Conservation (phyloP, 2,113 vertebrate species). For the Gasterosteus nipponicus region DNA sequence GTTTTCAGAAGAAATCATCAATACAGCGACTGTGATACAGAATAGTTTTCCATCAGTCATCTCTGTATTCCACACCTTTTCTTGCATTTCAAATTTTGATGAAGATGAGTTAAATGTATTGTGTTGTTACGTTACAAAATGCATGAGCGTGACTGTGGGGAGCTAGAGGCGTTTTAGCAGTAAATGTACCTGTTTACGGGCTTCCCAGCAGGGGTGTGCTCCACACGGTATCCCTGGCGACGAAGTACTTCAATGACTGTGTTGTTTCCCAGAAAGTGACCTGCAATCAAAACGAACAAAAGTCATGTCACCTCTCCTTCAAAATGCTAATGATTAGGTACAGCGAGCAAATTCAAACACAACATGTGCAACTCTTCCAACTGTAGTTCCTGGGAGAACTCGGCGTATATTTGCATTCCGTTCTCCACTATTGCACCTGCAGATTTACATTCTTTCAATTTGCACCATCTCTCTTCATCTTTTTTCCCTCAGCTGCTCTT, state of each 20-base stretch:
- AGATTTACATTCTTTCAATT: neutral
- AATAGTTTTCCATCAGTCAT: conserved; percentile 21
- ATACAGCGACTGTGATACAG: conserved; percentile 49
- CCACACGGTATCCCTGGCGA: conserved; percentile 87
- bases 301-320: neutral
- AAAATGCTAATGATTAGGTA: conserved; percentile 9
- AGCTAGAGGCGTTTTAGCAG: conserved; percentile 6
- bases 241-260: conserved; percentile 91
- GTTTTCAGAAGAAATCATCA: conserved; percentile 59
- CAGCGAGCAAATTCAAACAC: conserved; percentile 3
- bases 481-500: neutral
- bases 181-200: conserved; percentile 85
- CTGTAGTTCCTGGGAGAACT: neutral
- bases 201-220: conserved; percentile 87
- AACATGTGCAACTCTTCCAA: neutral
- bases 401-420: neutral
- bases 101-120: neutral
- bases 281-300: conserved; percentile 74
- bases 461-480: neutral
- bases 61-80: conserved; percentile 15
- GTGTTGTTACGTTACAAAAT: conserved; percentile 7
- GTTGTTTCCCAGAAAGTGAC: conserved; percentile 94
- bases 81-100: neutral
- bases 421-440: neutral
- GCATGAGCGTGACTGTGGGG: conserved; percentile 20